A percentile compares a stretch with the other conserved stretches of the same genome.
Conservation (phyloP, 2,888 invertebrate genomes). For the Drosophila paramelanica region DNA sequence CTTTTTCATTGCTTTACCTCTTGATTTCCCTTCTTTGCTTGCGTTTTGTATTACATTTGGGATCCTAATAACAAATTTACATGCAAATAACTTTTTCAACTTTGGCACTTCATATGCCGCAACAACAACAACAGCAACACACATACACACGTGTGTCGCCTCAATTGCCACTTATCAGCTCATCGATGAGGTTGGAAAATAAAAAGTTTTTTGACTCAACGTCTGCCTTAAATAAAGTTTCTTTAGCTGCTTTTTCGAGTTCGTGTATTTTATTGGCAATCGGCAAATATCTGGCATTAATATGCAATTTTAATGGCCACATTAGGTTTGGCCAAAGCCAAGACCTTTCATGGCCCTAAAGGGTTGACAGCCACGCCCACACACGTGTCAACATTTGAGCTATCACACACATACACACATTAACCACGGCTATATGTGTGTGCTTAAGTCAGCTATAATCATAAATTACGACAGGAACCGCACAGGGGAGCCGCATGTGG, state of each 20-base stretch:
- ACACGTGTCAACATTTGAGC: conserved; percentile 18
- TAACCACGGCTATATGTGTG: conserved; percentile 11
- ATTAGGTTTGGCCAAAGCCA: conserved; percentile 67
- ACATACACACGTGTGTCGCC: conserved; percentile 50
- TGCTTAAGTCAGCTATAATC: conserved; percentile 52
- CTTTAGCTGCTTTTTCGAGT: conserved; percentile 36
- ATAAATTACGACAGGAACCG: conserved; percentile 65
- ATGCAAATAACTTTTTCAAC: conserved; percentile 81
- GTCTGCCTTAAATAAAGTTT: conserved; percentile 39
- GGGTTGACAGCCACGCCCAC: conserved; percentile 44
- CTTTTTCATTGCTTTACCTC: conserved; percentile 27
- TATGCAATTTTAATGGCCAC: conserved; percentile 71
- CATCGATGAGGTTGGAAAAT: conserved; percentile 73
- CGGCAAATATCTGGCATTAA: conserved; percentile 61
- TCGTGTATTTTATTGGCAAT: conserved; percentile 49
- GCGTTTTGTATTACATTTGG: conserved; percentile 71
- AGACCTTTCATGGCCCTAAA: conserved; percentile 68
- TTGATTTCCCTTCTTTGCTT: conserved; percentile 42
- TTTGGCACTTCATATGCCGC: conserved; percentile 62
- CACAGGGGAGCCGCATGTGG: conserved; percentile 34
- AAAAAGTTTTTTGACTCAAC: conserved; percentile 49
- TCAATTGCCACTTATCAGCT: conserved; percentile 77
- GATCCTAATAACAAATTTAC: conserved; percentile 76
- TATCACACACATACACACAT: conserved; percentile 21
- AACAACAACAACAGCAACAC: background rate